Evolutionary conservation across 2,797 vertebrate genomes (phyloP).

Genomic region (Ciconia nigra): DNA sequence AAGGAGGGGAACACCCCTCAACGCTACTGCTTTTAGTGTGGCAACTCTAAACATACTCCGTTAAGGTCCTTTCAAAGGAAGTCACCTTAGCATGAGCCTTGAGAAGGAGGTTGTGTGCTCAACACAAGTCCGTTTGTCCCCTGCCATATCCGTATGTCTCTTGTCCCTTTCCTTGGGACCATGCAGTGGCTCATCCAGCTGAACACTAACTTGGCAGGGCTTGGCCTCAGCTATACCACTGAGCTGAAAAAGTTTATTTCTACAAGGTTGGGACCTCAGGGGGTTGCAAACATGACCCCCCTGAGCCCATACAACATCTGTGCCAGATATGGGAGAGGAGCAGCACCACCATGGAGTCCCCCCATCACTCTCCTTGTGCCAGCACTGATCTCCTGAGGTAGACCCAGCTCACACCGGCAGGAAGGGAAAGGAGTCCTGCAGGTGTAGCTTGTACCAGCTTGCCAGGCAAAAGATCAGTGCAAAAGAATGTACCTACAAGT

Average conservation of each 20-base stretch:
- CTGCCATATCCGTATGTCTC: too few relatives aligned
- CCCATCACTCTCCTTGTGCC: neutral
- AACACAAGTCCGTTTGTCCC: neutral
- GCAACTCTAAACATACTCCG: neutral
- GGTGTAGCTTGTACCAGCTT: conserved; percentile 32
- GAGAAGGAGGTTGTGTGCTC: neutral
- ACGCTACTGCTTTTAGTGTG: neutral
- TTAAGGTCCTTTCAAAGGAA: neutral
- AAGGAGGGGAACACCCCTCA: neutral
- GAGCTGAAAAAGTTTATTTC: neutral
- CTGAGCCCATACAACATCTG: neutral
- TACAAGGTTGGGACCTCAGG: neutral
- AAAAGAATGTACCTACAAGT: neutral
- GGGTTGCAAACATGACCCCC: neutral
- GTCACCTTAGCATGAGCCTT: neutral
- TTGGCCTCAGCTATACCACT: neutral
- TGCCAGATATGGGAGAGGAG: neutral
- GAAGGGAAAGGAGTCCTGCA: neutral
- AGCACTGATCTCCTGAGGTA: neutral
- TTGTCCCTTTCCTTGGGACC: neutral
- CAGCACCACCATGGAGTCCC: neutral
- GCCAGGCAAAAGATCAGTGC: neutral
- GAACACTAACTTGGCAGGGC: neutral
- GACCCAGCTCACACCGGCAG: neutral
- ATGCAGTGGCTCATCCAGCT: neutral